These are phyloP conservation scores for Eucidaris tribuloides DNA, from an alignment of 35 echinoderm and acorn worm genomes.

Conservation along the genomic window DNA sequence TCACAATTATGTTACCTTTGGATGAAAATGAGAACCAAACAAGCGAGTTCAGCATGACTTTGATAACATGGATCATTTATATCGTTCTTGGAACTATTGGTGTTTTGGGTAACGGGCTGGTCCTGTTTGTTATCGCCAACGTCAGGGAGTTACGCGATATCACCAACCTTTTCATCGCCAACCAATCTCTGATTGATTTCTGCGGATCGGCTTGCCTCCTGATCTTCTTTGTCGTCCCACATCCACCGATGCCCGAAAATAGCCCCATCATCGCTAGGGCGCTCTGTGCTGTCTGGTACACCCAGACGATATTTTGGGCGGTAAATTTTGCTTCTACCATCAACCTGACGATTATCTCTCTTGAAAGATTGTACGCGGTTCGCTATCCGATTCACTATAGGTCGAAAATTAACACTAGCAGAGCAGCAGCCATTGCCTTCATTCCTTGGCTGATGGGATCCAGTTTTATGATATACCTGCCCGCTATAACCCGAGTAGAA, in stretches of 20 bases:
- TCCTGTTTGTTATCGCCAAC: conserved; percentile 1
- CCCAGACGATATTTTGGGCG: conserved; percentile 56
- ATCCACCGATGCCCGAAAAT: neutral
- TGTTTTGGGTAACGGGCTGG: conserved; percentile 16
- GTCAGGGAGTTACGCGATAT: neutral
- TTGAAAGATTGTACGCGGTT: conserved; percentile 65
- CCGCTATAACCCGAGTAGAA: too few relatives aligned
- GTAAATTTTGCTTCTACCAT: conserved; percentile 31
- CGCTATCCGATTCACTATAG: conserved; percentile 44
- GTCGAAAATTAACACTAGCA: too few relatives aligned
- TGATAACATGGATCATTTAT: too few relatives aligned
- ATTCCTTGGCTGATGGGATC: too few relatives aligned
- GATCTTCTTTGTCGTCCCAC: conserved; percentile 7
- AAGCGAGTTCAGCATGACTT: too few relatives aligned
- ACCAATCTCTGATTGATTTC: conserved; percentile 71
- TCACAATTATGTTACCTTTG: too few relatives aligned
- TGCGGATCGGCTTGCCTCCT: conserved; percentile 22
- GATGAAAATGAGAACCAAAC: too few relatives aligned
- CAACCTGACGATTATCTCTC: conserved; percentile 50
- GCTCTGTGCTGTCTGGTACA: conserved; percentile 50
- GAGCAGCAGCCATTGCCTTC: too few relatives aligned
- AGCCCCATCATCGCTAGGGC: neutral
- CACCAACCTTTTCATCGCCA: conserved; percentile 54
- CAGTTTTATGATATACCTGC: too few relatives aligned
- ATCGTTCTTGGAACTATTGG: too few relatives aligned